Conservation (phyloP, 1,140 invertebrate genomes). For the Ruditapes philippinarum region DNA sequence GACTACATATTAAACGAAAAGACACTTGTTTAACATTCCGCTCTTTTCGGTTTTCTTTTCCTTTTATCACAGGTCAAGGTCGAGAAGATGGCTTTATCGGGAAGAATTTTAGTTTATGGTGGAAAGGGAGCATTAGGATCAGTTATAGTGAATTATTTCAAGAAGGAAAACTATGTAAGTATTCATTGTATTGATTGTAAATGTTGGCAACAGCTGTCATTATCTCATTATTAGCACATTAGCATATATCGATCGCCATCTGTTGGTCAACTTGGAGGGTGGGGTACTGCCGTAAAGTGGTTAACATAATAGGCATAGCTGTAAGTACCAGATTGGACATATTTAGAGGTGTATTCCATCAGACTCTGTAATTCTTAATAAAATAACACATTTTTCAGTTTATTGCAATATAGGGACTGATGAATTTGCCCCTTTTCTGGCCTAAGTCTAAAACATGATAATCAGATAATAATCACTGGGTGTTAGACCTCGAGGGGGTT, state of each 20-base stretch:
- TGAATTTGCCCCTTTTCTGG: no score
- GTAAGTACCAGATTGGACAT: no score
- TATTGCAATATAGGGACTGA: no score
- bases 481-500: no score
- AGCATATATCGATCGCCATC: background rate
- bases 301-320: no score
- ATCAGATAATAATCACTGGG: no score
- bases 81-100: constrained; percentile 79
- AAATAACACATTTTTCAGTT: no score
- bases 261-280: background rate
- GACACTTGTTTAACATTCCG: background rate
- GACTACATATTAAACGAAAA: no score
- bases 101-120: constrained; percentile 96
- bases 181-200: constrained; percentile 11
- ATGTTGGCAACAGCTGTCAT: constrained; percentile 10
- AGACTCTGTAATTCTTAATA: no score
- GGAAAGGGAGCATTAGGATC: constrained; percentile 98
- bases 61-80: constrained; percentile 43
- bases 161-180: constrained; percentile 95
- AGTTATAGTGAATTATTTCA: constrained; percentile 94
- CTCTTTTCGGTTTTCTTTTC: background rate
- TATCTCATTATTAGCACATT: background rate
- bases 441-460: no score
- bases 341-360: no score
- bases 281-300: no score